Evolutionary conservation across 2,797 vertebrate genomes (phyloP).

Genomic region (Schizopygopsis pylzovi): DNA sequence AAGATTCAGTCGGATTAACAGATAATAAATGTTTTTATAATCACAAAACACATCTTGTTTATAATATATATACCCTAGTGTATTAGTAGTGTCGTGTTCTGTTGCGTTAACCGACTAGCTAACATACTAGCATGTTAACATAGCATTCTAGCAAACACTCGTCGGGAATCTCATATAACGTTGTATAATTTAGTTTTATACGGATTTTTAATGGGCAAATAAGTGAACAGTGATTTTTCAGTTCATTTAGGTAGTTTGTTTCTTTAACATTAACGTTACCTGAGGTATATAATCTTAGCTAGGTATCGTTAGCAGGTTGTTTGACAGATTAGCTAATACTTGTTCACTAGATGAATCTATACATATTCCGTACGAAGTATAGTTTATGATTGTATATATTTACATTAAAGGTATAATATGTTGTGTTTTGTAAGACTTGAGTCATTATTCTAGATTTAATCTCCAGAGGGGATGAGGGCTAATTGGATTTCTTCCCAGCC

Average conservation of each 20-base stretch:
- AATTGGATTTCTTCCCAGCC: constrained; percentile 4
- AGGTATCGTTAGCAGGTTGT: background rate
- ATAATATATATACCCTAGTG: background rate
- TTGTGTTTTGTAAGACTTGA: background rate
- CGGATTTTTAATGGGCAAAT: background rate
- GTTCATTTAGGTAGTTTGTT: background rate
- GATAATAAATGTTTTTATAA: background rate
- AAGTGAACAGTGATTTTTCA: background rate
- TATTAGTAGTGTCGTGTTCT: background rate
- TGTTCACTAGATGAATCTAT: background rate
- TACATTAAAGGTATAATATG: background rate
- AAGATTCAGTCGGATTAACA: background rate
- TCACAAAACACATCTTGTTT: background rate
- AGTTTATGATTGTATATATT: background rate
- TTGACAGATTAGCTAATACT: background rate
- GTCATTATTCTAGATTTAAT: background rate
- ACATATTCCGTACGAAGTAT: background rate
- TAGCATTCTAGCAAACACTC: constrained; percentile 23
- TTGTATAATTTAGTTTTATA: background rate
- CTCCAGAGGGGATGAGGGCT: background rate
- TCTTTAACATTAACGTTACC: background rate
- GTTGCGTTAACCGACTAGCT: background rate
- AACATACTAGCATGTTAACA: constrained; percentile 13
- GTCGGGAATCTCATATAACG: background rate
- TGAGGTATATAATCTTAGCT: background rate